Conservation (phyloP, 2,888 invertebrate genomes). For the Ectropis crepuscularia region DNA sequence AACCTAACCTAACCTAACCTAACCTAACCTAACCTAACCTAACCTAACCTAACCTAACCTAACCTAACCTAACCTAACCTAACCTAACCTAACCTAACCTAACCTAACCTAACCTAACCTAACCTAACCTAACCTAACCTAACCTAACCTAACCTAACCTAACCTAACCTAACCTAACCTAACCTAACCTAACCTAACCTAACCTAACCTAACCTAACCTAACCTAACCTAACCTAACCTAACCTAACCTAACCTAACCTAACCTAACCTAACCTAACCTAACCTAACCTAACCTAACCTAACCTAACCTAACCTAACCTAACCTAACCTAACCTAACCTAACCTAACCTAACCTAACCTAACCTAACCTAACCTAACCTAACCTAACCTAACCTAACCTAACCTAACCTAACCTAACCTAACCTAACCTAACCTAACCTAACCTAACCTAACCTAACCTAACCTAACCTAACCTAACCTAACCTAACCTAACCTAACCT, state of each 20-base stretch:
- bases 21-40: conserved; percentile 43
- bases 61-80: conserved; percentile 26
- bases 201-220: conserved; percentile 27
- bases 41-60: conserved; percentile 40
- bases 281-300: conserved; percentile 25
- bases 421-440: conserved; percentile 25
- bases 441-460: conserved; percentile 24
- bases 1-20: conserved; percentile 40
- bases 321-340: conserved; percentile 24
- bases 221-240: conserved; percentile 26
- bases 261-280: conserved; percentile 22
- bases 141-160: conserved; percentile 29
- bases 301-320: conserved; percentile 25
- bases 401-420: conserved; percentile 25
- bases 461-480: conserved; percentile 25
- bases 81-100: conserved; percentile 28
- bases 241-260: conserved; percentile 16
- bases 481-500: conserved; percentile 25
- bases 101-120: conserved; percentile 37
- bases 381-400: conserved; percentile 25
- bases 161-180: conserved; percentile 27
- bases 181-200: conserved; percentile 27
- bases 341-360: conserved; percentile 25
- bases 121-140: conserved; percentile 18
- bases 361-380: conserved; percentile 25